Conservation (phyloP, 2,797 vertebrate genomes). For the Typhlichthys subterraneus region DNA sequence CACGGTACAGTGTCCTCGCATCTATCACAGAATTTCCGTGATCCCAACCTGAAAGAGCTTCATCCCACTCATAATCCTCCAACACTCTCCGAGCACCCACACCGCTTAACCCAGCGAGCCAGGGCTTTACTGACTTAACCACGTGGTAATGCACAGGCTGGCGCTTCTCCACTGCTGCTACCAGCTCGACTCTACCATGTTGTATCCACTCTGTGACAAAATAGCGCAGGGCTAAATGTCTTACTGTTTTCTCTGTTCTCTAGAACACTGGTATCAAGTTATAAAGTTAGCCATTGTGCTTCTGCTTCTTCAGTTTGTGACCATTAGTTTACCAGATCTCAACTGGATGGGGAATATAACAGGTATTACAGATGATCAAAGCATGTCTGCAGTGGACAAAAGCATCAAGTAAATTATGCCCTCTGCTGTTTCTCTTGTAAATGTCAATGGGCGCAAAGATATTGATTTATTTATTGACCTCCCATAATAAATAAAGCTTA, state of each 20-base stretch:
- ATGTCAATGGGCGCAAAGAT: background rate
- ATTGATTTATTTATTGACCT: background rate
- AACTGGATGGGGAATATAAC: background rate
- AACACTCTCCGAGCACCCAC: background rate
- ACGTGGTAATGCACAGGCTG: background rate
- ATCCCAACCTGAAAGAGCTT: constrained; percentile 33
- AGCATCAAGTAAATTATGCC: constrained; percentile 16
- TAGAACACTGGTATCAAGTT: too few species aligned
- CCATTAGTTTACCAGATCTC: too few species aligned
- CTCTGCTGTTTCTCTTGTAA: constrained; percentile 38
- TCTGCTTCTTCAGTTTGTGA: too few species aligned
- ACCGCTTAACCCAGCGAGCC: background rate
- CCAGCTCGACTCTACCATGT: background rate
- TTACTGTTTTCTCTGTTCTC: too few species aligned
- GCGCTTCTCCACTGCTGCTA: too few species aligned
- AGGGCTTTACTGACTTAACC: constrained; percentile 2
- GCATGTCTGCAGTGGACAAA: background rate
- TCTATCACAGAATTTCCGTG: constrained; percentile 35
- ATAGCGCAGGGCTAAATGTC: too few species aligned
- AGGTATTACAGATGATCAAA: background rate
- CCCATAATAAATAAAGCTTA: too few species aligned
- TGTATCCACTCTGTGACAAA: too few species aligned
- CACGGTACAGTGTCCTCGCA: constrained; percentile 2
- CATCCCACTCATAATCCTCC: constrained; percentile 41
- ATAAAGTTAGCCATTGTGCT: too few species aligned